Evolutionary conservation across 2,113 vertebrate genomes (phyloP).

Genomic region (Rattus rattus): DNA sequence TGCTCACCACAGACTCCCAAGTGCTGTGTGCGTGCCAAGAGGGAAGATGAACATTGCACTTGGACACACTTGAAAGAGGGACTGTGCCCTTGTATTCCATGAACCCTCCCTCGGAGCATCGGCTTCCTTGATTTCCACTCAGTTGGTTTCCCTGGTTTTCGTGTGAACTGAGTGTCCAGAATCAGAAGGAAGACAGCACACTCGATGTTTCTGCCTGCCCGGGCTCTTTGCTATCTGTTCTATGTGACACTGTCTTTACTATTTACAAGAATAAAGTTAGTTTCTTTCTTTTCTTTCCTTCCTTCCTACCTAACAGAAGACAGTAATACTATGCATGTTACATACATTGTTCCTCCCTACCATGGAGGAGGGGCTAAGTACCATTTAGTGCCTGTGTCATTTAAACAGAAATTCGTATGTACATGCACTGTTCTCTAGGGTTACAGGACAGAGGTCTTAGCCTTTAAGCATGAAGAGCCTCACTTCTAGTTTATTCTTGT

Average conservation of each 20-base stretch:
- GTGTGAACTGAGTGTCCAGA: neutral
- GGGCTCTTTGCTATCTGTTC: neutral
- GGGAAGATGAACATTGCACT: neutral
- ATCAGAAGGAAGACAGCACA: neutral
- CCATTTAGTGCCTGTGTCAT: neutral
- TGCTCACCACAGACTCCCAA: neutral
- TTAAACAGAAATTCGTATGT: neutral
- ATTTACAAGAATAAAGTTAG: neutral
- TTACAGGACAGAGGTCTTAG: neutral
- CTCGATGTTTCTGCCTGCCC: neutral
- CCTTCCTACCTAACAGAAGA: neutral
- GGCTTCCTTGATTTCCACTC: neutral
- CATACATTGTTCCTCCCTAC: fast-evolving
- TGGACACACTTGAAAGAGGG: neutral
- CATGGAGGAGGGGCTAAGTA: too few species aligned
- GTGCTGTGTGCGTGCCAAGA: neutral
- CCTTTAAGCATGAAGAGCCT: neutral
- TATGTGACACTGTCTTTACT: neutral
- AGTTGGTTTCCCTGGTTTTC: neutral
- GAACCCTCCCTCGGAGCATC: neutral
- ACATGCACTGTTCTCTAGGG: neutral
- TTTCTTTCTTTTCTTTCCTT: too few species aligned
- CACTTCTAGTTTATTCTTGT: neutral
- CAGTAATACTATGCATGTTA: neutral
- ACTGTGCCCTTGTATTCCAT: neutral